phyloP scores from a whole-genome alignment of 2,888 invertebrate genomes.

The Sphaerophoria rueppellii region DNA sequence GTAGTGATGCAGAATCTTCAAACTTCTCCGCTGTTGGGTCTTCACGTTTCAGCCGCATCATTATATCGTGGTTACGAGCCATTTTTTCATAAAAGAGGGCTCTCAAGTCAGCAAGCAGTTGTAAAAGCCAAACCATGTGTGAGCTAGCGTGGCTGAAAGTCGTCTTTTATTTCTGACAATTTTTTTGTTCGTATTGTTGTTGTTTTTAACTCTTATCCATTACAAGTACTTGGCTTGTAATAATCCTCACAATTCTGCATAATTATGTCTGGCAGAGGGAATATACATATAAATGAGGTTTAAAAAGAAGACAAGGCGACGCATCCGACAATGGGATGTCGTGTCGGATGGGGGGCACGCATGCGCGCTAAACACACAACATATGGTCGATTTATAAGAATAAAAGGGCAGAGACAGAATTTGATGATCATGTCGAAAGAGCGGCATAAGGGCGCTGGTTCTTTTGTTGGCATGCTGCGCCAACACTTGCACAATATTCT shows the following conservation, averaged over 20 bases:
- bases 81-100: neutral
- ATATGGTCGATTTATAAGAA: conserved; percentile 60
- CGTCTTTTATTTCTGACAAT: conserved; percentile 21
- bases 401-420: conserved; percentile 55
- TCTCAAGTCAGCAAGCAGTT: neutral
- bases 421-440: conserved; percentile 39
- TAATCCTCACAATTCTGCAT: conserved; percentile 71
- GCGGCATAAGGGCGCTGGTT: conserved; percentile 3
- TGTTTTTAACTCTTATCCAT: conserved; percentile 55
- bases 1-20: conserved; percentile 35
- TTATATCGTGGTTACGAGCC: conserved; percentile 40
- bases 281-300: neutral
- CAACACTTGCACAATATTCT: conserved; percentile 25
- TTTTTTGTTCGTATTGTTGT: conserved; percentile 17
- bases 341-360: conserved; percentile 64
- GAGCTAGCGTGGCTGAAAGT: conserved; percentile 30
- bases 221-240: conserved; percentile 71
- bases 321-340: conserved; percentile 62
- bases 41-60: conserved; percentile 32
- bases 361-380: conserved; percentile 62
- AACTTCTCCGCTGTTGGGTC: conserved; percentile 12
- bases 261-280: conserved; percentile 64
- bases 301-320: conserved; percentile 32
- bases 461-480: conserved; percentile 22
- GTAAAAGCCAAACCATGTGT: conserved; percentile 22